Conservation (phyloP, 1,140 invertebrate genomes). For the Eupeodes corollae region DNA sequence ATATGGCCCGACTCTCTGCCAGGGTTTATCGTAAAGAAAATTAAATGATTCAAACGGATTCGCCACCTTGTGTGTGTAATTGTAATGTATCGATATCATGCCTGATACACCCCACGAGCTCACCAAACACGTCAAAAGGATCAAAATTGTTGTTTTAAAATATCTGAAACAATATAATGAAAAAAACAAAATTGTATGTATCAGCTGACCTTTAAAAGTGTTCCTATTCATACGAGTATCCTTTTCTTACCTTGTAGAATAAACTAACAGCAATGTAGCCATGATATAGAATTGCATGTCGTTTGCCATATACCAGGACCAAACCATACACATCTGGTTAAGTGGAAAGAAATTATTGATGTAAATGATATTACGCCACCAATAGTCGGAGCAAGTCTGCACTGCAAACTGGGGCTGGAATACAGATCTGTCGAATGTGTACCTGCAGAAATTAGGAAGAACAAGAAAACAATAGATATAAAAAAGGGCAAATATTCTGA, state of each 20-base stretch:
- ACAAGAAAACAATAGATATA: neutral
- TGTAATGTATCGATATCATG: constrained; percentile 57
- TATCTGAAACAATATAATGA: constrained; percentile 37
- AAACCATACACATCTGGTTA: constrained; percentile 74
- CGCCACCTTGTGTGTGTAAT: constrained; percentile 65
- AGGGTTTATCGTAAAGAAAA: constrained; percentile 73
- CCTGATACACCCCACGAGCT: constrained; percentile 66
- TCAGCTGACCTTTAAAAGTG: neutral
- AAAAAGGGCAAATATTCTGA: neutral
- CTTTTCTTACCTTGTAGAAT: constrained; percentile 69
- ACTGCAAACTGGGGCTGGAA: constrained; percentile 63
- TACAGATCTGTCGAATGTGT: constrained; percentile 49
- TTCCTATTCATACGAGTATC: neutral
- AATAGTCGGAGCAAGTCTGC: constrained; percentile 64
- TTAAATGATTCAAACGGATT: constrained; percentile 74
- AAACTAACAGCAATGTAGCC: constrained; percentile 55
- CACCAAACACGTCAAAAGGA: constrained; percentile 46
- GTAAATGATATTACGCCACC: constrained; percentile 74
- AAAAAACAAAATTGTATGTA: neutral
- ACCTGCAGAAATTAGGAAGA: constrained; percentile 13
- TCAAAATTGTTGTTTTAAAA: constrained; percentile 43
- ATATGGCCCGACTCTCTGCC: constrained; percentile 69
- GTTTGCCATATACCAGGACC: constrained; percentile 86
- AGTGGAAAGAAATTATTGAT: constrained; percentile 70
- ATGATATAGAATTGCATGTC: constrained; percentile 82